phyloP scores from a whole-genome alignment of 1,140 invertebrate genomes.

The Zaprionus taronus region DNA sequence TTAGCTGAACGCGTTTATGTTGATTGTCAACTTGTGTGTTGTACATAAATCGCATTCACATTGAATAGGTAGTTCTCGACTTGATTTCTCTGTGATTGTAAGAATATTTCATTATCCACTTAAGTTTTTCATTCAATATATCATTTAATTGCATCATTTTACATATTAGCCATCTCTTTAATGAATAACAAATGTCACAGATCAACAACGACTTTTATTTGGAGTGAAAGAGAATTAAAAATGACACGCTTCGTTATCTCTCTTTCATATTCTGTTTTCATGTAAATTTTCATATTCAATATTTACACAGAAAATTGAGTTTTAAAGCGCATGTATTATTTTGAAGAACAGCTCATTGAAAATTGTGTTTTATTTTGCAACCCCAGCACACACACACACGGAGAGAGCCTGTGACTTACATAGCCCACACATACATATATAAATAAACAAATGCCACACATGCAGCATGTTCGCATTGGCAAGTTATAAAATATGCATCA shows the following conservation, averaged over 20 bases:
- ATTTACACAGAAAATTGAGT: conserved; percentile 69
- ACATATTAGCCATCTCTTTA: neutral
- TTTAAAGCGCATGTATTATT: conserved; percentile 55
- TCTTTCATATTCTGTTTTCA: conserved; percentile 39
- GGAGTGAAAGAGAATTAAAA: conserved; percentile 6
- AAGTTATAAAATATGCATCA: conserved; percentile 76
- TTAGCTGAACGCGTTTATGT: conserved; percentile 68
- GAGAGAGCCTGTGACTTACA: neutral
- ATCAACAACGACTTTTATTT: neutral
- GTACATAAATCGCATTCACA: neutral
- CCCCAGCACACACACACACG: neutral
- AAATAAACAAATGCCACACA: neutral
- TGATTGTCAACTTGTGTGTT: conserved; percentile 49
- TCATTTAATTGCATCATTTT: neutral
- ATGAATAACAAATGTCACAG: neutral
- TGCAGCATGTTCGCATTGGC: conserved; percentile 29
- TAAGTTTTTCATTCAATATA: neutral
- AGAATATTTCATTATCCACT: neutral
- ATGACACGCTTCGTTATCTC: conserved; percentile 15
- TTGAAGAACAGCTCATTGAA: conserved; percentile 22
- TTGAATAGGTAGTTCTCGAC: conserved; percentile 4
- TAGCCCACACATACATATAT: conserved; percentile 17
- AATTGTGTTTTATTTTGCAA: conserved; percentile 18
- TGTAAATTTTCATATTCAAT: conserved; percentile 68
- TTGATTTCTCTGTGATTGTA: neutral